Base-by-base conservation (phyloP, 2,888 invertebrate genomes). In the Leptinotarsa juncta region DNA sequence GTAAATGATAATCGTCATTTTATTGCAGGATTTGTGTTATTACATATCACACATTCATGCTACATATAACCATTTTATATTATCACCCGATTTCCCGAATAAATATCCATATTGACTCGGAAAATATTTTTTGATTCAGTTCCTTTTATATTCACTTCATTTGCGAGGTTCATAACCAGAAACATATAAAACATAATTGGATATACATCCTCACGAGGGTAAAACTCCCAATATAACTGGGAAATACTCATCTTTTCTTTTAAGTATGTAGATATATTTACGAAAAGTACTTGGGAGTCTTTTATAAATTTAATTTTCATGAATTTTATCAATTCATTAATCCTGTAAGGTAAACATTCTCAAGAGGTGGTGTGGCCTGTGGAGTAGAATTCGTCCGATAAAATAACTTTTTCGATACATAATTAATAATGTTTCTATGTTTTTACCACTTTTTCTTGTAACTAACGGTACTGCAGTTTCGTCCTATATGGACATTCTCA, bases 1-100 rank as follows among this genome's bases (percentile, higher is more conserved):
- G 10, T 32, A 66, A 81, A 81, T 79, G 77, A 78, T 81, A 82
- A 83, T 84, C 42, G 83, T 81, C 81, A 82, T 82, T 83, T 83
- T 82, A 82, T 81, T 75, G 79, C 74, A 76, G 79, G 82, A 83
- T 83, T 82, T 81, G 77, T 77, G 65, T 76, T 79, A 78, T 79
- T 77, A 78, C 78, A 55, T 55, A 68, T 55, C 23, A 69, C 76
- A 79, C 75, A 79, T 77, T 77, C 75, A 79, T 78, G 77, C 75
- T 78, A 78, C 81, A 81, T 77, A 74, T 69, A 72, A 75, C 72
- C 75, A 66, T 70, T 74, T 70, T 72, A 74, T 74, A 70, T 77
- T 73, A 77, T 74, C 70, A 67, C 57, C 70, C 53, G 69, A 76
- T 76, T 75, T 75, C 72, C 67, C 53, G 70, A 73, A 32, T 62